Evolutionary conservation across 2,888 invertebrate genomes (phyloP).

Genomic region (Pristionchus entomophagus): DNA sequence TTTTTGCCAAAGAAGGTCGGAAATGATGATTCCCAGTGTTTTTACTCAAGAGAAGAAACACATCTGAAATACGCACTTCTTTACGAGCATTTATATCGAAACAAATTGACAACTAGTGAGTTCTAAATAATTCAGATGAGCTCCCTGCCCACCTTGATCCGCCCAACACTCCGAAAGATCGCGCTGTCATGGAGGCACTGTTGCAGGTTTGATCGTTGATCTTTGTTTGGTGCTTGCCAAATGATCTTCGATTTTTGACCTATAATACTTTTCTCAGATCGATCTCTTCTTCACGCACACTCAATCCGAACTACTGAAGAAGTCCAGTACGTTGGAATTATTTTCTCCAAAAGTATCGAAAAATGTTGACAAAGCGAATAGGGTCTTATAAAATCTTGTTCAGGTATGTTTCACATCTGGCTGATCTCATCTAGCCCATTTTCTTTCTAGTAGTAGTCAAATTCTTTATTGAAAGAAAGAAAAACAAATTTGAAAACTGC

Average conservation of each 20-base stretch:
- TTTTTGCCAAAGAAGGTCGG: too few species aligned
- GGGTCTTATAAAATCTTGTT: too few species aligned
- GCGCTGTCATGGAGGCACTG: slow-evolving; percentile 42
- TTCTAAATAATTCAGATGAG: slow-evolving; percentile 1
- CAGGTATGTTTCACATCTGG: too few species aligned
- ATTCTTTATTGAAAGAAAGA: neutral
- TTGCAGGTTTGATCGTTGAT: slow-evolving; percentile 26
- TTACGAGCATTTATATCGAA: too few species aligned
- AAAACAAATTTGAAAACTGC: too few species aligned
- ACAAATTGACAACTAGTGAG: too few species aligned
- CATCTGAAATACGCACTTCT: too few species aligned
- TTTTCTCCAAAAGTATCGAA: too few species aligned
- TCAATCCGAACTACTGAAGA: slow-evolving; percentile 14
- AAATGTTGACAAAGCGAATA: too few species aligned
- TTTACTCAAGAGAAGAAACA: too few species aligned
- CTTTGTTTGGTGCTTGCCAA: neutral
- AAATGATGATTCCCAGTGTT: too few species aligned
- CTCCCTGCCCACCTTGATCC: slow-evolving; percentile 28
- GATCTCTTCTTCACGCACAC: slow-evolving; percentile 22
- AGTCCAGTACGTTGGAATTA: slow-evolving; percentile 35
- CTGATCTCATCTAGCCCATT: too few species aligned
- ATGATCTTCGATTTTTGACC: slow-evolving; percentile 11
- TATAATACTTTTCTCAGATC: neutral
- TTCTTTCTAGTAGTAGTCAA: neutral
- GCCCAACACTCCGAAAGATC: slow-evolving; percentile 16